A percentile compares a stretch with the other conserved stretches of the same genome.
Conservation (phyloP, 2,888 invertebrate genomes). For the Drosophila quinaria region DNA sequence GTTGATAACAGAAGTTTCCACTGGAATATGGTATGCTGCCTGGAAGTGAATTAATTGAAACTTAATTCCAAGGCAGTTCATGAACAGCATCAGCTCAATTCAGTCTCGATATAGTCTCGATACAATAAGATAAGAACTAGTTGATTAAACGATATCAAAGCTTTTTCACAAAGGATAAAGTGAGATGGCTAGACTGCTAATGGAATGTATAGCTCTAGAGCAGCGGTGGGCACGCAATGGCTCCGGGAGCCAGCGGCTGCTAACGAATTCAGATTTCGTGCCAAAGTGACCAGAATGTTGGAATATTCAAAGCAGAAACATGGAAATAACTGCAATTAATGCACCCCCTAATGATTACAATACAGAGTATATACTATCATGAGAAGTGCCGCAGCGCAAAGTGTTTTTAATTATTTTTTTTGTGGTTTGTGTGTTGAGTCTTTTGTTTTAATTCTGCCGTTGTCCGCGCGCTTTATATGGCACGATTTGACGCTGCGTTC, state of each 20-base stretch:
- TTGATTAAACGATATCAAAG: no score
- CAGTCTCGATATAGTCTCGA: no score
- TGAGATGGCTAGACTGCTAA: neutral
- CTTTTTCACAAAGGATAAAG: neutral
- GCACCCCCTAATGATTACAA: neutral
- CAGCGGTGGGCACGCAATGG: no score
- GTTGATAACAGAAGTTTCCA: neutral
- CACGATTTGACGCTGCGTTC: slow-evolving; percentile 62
- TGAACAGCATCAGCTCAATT: neutral
- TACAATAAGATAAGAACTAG: no score
- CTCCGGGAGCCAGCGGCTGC: no score
- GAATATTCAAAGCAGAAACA: neutral
- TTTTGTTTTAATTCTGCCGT: slow-evolving; percentile 21
- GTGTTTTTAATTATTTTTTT: slow-evolving; percentile 21
- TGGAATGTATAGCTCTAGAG: neutral
- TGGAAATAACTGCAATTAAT: slow-evolving; percentile 6
- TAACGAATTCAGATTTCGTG: no score
- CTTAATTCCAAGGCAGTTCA: neutral
- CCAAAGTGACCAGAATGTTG: neutral
- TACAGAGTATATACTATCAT: slow-evolving; percentile 10
- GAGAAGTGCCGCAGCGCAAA: slow-evolving; percentile 46
- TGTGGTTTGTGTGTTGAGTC: slow-evolving; percentile 12
- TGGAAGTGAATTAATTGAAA: neutral
- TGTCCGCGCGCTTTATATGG: slow-evolving; percentile 48
- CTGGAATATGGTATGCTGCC: neutral